Conservation (phyloP, 1,140 invertebrate genomes). For the Arctopsyche grandis region DNA sequence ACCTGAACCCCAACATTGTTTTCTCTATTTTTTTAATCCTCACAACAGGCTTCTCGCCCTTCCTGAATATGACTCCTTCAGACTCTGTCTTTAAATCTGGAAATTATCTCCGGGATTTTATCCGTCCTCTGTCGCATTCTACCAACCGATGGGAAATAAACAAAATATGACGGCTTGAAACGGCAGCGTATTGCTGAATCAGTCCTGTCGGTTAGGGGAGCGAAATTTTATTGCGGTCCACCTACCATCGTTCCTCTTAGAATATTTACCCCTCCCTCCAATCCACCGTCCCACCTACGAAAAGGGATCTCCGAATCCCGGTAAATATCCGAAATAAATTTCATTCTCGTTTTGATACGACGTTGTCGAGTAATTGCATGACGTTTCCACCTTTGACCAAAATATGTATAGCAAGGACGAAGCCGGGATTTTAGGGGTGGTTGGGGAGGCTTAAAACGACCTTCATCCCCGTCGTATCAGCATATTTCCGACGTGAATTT, state of each 20-base stretch:
- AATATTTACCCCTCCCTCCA: background rate
- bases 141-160: slow-evolving; percentile 34
- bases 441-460: no score
- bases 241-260: background rate
- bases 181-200: slow-evolving; percentile 34
- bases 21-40: slow-evolving; percentile 28
- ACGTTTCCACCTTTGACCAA: background rate
- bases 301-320: background rate
- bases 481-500: slow-evolving; percentile 4
- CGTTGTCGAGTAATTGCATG: slow-evolving; percentile 3
- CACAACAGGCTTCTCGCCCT: background rate
- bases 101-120: background rate
- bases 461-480: background rate
- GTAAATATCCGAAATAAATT: slow-evolving; percentile 41
- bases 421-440: no score
- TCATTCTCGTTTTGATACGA: slow-evolving; percentile 37
- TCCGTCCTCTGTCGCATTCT: background rate
- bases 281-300: background rate
- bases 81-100: background rate
- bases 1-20: background rate
- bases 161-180: slow-evolving; percentile 41
- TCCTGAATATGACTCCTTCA: background rate
- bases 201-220: slow-evolving; percentile 20
- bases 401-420: background rate
- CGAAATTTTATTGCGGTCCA: slow-evolving; percentile 28